A percentile compares a stretch with the other conserved stretches of the same genome.
Evolutionary conservation across 2,113 vertebrate genomes (phyloP).

Genomic region (Gasterosteus aculeatus): DNA sequence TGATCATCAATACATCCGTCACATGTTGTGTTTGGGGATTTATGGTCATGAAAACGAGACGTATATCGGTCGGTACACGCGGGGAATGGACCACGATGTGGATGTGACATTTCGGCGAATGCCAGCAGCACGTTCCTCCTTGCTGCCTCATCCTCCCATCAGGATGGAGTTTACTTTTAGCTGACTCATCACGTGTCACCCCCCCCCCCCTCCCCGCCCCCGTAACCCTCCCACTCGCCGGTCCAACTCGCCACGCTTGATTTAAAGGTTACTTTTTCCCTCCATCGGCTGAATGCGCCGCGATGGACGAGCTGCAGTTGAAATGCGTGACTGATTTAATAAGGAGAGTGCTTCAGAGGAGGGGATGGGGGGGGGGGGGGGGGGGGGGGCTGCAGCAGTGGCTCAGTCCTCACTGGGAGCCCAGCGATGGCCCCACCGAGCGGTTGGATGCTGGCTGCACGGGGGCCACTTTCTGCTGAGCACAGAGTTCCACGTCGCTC

Average conservation of each 20-base stretch:
- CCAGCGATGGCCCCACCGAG: conserved; percentile 32
- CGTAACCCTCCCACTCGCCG: conserved; percentile 24
- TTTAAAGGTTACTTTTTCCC: conserved; percentile 26
- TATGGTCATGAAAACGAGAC: not conserved
- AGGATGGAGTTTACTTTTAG: conserved; percentile 32
- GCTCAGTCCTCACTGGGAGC: conserved; percentile 22
- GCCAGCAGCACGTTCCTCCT: conserved; percentile 29
- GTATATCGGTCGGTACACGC: conserved; percentile 18
- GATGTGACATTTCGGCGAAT: conserved; percentile 58
- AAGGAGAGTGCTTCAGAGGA: conserved; percentile 46
- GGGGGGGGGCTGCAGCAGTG: conserved; percentile 49
- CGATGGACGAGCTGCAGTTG: conserved; percentile 52
- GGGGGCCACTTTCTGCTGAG: conserved; percentile 75
- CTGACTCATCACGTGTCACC: conserved; percentile 53
- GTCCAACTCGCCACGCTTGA: conserved; percentile 45
- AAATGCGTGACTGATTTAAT: conserved; percentile 73
- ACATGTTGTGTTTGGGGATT: not conserved
- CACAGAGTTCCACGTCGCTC: conserved; percentile 65
- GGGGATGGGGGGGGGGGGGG: conserved; percentile 48
- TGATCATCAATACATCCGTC: not conserved
- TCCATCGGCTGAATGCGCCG: conserved; percentile 57
- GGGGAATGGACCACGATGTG: conserved; percentile 16
- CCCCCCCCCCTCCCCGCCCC: not conserved
- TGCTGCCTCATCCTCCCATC: conserved; percentile 26
- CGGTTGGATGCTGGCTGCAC: conserved; percentile 53